phyloP scores from a whole-genome alignment of 2,797 vertebrate genomes.

The Neomorphus geoffroyi region DNA sequence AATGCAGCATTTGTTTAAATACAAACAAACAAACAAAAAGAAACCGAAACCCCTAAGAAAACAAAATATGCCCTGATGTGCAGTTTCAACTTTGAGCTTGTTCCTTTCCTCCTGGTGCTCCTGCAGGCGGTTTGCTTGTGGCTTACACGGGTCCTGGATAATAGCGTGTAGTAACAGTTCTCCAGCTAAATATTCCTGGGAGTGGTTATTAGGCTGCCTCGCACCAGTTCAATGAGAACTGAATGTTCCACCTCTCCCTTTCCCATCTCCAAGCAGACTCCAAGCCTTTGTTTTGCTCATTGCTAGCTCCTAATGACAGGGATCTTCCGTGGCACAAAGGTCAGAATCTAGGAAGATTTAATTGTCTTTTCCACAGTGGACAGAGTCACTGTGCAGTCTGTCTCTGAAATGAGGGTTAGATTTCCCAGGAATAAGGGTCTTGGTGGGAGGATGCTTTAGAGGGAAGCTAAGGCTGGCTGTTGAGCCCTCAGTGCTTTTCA shows the following conservation, averaged over 20 bases:
- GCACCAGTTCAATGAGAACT: background rate
- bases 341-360: background rate
- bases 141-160: background rate
- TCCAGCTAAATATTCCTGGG: background rate
- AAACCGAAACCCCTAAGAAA: background rate
- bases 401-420: background rate
- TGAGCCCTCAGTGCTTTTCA: background rate
- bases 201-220: background rate
- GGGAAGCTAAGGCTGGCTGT: background rate
- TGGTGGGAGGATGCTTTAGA: background rate
- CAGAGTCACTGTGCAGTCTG: background rate
- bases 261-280: background rate
- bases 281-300: background rate
- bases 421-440: background rate
- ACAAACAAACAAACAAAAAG: background rate
- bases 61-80: background rate
- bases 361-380: background rate
- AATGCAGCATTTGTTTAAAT: background rate
- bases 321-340: background rate
- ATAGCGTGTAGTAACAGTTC: background rate
- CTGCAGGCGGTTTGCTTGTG: background rate
- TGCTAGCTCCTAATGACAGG: background rate
- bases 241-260: background rate
- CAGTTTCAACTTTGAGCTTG: background rate
- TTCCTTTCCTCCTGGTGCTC: background rate